Evolutionary conservation across 2,888 invertebrate genomes (phyloP), one percentile per base, ranked within the genome.

Genomic region (Lottia gigantea): DNA sequence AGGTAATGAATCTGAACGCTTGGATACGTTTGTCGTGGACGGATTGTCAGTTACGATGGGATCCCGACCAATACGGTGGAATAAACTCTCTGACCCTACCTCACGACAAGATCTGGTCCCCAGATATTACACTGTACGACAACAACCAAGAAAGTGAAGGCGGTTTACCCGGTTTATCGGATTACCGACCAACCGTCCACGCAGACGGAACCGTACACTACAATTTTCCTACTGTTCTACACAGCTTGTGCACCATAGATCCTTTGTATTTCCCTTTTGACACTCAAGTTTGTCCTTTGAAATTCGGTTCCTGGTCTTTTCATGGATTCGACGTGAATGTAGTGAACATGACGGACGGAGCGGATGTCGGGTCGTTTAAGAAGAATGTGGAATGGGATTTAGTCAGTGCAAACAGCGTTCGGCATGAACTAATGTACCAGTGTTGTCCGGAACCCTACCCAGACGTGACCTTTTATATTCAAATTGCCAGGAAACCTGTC

Each of bases 251-350:
- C 78, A 89, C 89, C 67, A 89, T 91, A 0, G 83, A 85, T 73
- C 87, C 88, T 70, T 90, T 90, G n/a, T 90, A 90, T 78, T 91
- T 91, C 81, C 91, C 91, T 3, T 91, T 91, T 80, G 91, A 91
- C 78, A 89, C 88, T 65, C 91, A 91, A 66, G 68, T 72, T 11
- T 80, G 78, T 71, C 65, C 69, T 3, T 65, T 67, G 25, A 49
- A 47, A 40, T 67, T 64, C 55, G 64, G 66, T 26, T 71, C 63
- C 61, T 40, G 40, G 40, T 40, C 40, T 4, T 40, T 40, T 11
- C 6, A 40, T 11, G 40, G 40, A 1, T 8, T 8, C 6, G 40
- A 40, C 40, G 40, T 40, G 11, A 40, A 40, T 11, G 40, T 40
- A 6, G 11, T 40, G 8, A 40, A 40, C 40, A 40, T 40, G 40